Base-by-base conservation (phyloP, 2,888 invertebrate genomes). In the Sarcophaga carnaria region DNA sequence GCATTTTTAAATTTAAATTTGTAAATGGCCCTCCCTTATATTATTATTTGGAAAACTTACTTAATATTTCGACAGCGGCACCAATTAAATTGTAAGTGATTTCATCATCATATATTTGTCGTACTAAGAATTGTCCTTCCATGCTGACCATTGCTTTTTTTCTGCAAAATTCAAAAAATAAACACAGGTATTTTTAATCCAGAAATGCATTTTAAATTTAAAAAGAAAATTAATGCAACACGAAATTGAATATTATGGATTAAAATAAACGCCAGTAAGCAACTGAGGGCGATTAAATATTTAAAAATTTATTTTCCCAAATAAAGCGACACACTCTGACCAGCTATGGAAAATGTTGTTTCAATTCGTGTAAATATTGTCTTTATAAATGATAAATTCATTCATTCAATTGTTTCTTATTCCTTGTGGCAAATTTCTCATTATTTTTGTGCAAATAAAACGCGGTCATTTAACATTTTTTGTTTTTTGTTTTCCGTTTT, bases 81-180 rank as follows among this genome's bases (percentile, higher is more conserved):
- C 96, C 96, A 89, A 99, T 98, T 90, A 99, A 94, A 92, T 98
- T 98, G 94, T 98, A 99, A 0, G 99, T 98, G 86, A 98, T 96
- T 93, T 98, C 97, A 92, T 99, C 99, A 90, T 98, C 98, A 93
- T 99, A 99, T 90, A 98, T 97, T 94, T 98, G 97, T 14, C 98
- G 95, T 17, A 98, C 98, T 89, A 99, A 94, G 93, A 99, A 99
- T 90, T 98, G 98, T 2, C 98, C 98, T 91, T 99, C 98, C 98
- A 99, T 98, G 84, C 96, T 95, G 77, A 99, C 96, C 83, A 97
- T 97, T 0, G 98, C 98, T 93, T 97, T 97, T 95, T 97, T 97
- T 93, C 98, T 99, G 92, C 45, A 94, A 88, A 45, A 82, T 88
- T 88, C 20, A 67, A 27, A n/a, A 66, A 76, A 54, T 4, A 54